phyloP scores from a whole-genome alignment of 1,140 invertebrate species.

The Sycophila sp. region DNA sequence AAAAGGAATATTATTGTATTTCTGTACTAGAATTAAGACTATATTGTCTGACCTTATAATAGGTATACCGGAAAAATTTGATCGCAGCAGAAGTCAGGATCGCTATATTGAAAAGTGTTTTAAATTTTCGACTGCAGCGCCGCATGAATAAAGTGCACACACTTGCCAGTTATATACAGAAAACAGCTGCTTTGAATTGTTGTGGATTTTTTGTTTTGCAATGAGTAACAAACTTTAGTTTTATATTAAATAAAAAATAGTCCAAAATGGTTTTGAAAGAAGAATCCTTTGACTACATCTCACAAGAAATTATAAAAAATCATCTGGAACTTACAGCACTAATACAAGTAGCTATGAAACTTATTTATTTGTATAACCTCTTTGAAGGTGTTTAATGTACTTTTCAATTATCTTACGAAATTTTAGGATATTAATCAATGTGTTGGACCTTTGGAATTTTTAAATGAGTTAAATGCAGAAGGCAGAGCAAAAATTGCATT shows the following conservation, averaged over 20 bases:
- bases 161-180: no score
- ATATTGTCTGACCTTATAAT: no score
- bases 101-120: no score
- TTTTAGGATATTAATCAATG: slow-evolving; percentile 75
- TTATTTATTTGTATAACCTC: slow-evolving; percentile 16
- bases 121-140: no score
- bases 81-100: no score
- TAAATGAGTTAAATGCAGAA: slow-evolving; percentile 78
- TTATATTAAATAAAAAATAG: neutral
- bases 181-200: no score
- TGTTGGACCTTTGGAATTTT: slow-evolving; percentile 72
- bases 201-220: no score
- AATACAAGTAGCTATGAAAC: slow-evolving; percentile 72
- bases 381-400: slow-evolving; percentile 2
- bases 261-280: slow-evolving; percentile 47
- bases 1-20: no score
- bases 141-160: no score
- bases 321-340: slow-evolving; percentile 80
- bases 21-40: no score
- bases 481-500: slow-evolving; percentile 74
- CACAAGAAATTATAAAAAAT: slow-evolving; percentile 75
- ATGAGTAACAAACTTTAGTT: no score
- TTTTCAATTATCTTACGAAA: neutral
- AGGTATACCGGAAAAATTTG: no score
- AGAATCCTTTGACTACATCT: slow-evolving; percentile 49